Evolutionary conservation across 2,113 vertebrate species (phyloP), one percentile per base, ranked within the genome.

Genomic region (Spilogale gracilis): DNA sequence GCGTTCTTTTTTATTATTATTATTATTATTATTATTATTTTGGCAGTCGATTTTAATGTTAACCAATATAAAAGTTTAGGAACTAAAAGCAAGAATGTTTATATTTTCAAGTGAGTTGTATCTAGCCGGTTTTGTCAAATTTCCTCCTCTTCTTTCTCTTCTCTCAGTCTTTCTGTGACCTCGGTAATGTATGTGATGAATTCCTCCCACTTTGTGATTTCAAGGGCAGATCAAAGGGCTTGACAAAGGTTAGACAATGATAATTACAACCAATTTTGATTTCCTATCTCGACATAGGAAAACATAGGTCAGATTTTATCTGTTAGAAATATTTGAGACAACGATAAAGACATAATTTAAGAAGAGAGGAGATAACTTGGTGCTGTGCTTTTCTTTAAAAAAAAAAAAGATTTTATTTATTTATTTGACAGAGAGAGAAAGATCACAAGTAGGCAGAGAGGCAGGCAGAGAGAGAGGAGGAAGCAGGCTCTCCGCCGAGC

Each of bases 201-300:
- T 95, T 82, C 65, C 79, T 95, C 13, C 21, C 9, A 23, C 54
- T 91, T 85, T 96, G 58, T 88, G 30, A 52, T 91, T 91, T 92
- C 83, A 94, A 83, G 92, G 67, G 16, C 30, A 86, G 73, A 80
- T 67, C n/a, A 91, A 43, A 95, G 89, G 45, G 45, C 17, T 94
- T 30, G 38, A 32, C 52, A 56, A 56, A 48, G 5, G 4, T 89
- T 92, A 86, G 65, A 82, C 27, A 76, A 1, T 60, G 20, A 65
- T 86, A 43, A 56, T 58, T 95, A 45, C 61, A 90, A 88, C 93
- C 30, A 86, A 38, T 92, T 89, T 89, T 97, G 89, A 56, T 56
- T 89, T 38, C 69, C 23, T 74, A 6, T 95, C 50, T 91, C 81
- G 60, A 89, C 76, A 76, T 79, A 76, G 54, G 71, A 82, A 96